Evolutionary conservation across 2,113 vertebrate species (phyloP).

Genomic region (Menura novaehollandiae): DNA sequence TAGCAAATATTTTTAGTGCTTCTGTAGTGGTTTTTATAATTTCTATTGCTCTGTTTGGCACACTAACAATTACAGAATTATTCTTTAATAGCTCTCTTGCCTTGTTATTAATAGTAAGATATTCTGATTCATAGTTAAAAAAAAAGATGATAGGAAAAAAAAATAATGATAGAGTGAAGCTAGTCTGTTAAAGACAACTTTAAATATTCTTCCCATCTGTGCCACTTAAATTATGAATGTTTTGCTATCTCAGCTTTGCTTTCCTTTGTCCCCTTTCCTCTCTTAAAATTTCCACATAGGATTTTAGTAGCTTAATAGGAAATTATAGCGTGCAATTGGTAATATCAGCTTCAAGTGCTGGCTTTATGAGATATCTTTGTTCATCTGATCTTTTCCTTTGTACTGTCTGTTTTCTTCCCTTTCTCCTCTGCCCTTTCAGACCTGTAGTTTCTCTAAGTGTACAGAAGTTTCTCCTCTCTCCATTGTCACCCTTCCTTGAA

Average conservation of each 20-base stretch:
- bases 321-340: not conserved
- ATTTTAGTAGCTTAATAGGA: not conserved
- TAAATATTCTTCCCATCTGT: not conserved
- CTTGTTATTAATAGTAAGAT: conserved; percentile 8
- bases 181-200: not conserved
- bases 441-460: not conserved
- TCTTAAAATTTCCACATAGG: not conserved
- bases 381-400: not conserved
- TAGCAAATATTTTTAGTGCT: not conserved
- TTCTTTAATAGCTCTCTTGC: not conserved
- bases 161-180: not conserved
- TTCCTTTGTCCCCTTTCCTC: not conserved
- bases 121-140: not conserved
- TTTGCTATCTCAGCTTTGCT: not conserved
- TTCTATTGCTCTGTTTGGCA: not conserved
- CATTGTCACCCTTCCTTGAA: not conserved
- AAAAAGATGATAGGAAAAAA: not conserved
- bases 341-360: not conserved
- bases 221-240: not conserved
- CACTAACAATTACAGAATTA: not conserved
- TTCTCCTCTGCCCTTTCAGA: not conserved
- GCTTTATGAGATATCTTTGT: not conserved
- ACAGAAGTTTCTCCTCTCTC: not conserved
- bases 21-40: not conserved
- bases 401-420: not conserved